Conservation (phyloP, 1,140 invertebrate species). For the Drosophila albomicans region DNA sequence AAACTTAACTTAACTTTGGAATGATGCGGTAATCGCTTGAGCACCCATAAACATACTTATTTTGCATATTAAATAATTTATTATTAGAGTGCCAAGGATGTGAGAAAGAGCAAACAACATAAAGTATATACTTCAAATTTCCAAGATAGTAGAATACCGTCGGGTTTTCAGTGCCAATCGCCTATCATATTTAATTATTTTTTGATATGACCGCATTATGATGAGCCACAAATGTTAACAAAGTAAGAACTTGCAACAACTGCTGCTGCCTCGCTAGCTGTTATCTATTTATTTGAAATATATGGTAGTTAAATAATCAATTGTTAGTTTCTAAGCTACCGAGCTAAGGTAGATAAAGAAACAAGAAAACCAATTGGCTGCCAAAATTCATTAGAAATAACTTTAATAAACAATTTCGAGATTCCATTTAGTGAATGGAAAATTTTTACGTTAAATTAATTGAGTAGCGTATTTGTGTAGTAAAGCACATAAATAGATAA, state of each 20-base stretch:
- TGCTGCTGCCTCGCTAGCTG: neutral
- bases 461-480: no score
- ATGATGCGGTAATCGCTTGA: constrained; percentile 35
- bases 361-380: no score
- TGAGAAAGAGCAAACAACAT: no score
- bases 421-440: no score
- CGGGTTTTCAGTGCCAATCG: neutral
- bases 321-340: no score
- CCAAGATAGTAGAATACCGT: neutral
- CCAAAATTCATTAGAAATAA: no score
- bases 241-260: neutral
- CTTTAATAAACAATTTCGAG: no score
- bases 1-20: constrained; percentile 16
- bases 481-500: no score
- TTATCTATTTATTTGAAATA: neutral
- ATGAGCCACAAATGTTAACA: neutral
- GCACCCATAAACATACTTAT: neutral
- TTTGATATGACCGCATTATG: neutral
- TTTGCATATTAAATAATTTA: constrained; percentile 2
- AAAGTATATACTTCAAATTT: neutral
- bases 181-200: constrained; percentile 8
- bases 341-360: no score
- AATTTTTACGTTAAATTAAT: no score
- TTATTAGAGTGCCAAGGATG: neutral
- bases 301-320: no score